A percentile compares a stretch with the other conserved stretches of the same genome.
Evolutionary conservation across 2,888 invertebrate genomes (phyloP).

Genomic region (Melipona bicolor): DNA sequence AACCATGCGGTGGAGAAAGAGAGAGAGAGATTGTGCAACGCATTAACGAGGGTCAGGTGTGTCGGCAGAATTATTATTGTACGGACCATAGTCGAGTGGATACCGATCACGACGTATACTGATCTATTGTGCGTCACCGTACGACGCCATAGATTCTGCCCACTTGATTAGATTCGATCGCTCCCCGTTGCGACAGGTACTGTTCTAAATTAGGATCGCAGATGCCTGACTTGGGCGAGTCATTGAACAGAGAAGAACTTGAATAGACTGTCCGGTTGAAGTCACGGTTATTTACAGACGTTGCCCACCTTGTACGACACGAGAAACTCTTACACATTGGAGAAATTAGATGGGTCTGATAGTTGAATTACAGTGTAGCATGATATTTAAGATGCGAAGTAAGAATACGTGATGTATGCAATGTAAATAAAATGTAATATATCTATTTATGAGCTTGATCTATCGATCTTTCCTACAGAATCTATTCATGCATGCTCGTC

Average conservation of each 20-base stretch:
- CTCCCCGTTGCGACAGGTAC: slow-evolving; percentile 59
- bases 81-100: slow-evolving; percentile 46
- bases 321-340: neutral
- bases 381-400: neutral
- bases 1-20: slow-evolving; percentile 28
- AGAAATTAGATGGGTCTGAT: neutral
- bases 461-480: neutral
- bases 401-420: no score
- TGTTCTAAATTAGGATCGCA: slow-evolving; percentile 47
- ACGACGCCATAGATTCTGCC: slow-evolving; percentile 55
- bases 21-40: slow-evolving; percentile 60
- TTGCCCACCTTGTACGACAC: neutral
- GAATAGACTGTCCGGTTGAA: slow-evolving; percentile 8
- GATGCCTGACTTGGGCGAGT: slow-evolving; percentile 30
- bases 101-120: slow-evolving; percentile 39
- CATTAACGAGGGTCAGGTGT: slow-evolving; percentile 72
- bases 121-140: slow-evolving; percentile 60
- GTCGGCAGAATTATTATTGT: slow-evolving; percentile 65
- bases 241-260: slow-evolving; percentile 14
- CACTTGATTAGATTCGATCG: slow-evolving; percentile 61
- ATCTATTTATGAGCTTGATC: neutral
- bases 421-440: neutral
- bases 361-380: neutral
- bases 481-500: no score
- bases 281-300: neutral